Evolutionary conservation across 2,888 invertebrate genomes (phyloP).

Genomic region (Apocheima hispidaria): DNA sequence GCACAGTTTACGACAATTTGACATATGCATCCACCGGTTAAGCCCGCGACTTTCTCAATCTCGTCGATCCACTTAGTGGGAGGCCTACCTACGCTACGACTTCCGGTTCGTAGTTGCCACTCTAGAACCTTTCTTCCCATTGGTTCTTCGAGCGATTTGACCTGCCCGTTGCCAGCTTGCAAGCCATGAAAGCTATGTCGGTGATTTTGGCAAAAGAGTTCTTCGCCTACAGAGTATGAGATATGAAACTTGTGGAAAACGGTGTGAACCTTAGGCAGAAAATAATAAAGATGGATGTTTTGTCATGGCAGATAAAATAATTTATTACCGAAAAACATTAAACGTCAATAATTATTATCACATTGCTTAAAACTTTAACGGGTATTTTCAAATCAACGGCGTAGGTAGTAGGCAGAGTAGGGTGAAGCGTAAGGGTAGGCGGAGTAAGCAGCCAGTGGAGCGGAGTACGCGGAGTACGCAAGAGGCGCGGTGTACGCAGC

Average conservation of each 20-base stretch:
- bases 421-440: conserved; percentile 58
- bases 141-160: no score
- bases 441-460: conserved; percentile 62
- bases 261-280: background rate
- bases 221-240: background rate
- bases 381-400: conserved; percentile 42
- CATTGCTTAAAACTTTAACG: conserved; percentile 4
- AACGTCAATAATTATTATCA: conserved; percentile 17
- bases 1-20: no score
- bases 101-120: no score
- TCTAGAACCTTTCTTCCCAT: no score
- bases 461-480: conserved; percentile 56
- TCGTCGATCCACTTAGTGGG: no score
- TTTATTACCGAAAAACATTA: conserved; percentile 21
- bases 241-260: no score
- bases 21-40: no score
- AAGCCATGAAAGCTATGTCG: no score
- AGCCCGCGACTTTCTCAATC: no score
- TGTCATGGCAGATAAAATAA: conserved; percentile 15
- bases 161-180: no score
- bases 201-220: no score
- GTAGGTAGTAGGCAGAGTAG: conserved; percentile 57
- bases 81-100: no score
- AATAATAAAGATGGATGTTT: background rate
- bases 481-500: conserved; percentile 57